Evolutionary conservation across 2,888 invertebrate species (phyloP), one percentile per base, ranked within the genome.

Genomic region (Acrocyrtus sp.): DNA sequence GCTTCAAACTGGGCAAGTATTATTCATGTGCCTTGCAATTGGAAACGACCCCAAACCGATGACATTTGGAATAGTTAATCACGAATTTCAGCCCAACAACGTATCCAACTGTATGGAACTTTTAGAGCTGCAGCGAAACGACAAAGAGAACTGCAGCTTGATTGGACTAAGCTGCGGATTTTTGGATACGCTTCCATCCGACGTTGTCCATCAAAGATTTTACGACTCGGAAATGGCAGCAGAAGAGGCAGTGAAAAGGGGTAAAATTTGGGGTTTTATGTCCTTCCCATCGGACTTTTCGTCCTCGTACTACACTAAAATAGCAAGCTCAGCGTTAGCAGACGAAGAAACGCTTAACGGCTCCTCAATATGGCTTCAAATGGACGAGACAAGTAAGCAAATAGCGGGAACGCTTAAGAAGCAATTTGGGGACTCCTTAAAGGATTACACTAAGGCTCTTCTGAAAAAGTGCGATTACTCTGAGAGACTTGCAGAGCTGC

Each of bases 361-460:
- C 1, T 76, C 76, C 0, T 41, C 27, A n/a, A 65, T 78, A 1
- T 41, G 47, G 2, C 53, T 76, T 5, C 56, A 73, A 27, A 34
- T 78, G 48, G 78, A 78, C 29, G 74, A 72, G 54, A 68, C 78
- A 8, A 75, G 72, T 68, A 75, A 68, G 22, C 77, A 74, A 58
- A 67, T 75, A 24, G 53, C 70, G 45, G 62, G 61, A 45, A 67
- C 67, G 0, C 27, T 74, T 17, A 74, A 76, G 21, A 66, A 65
- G 22, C 51, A 72, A 6, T 72, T 75, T 69, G 61, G 60, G 1
- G 77, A 75, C 24, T 67, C 57, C 2, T 73, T 72, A 24, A 61
- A 69, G 26, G 67, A 75, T 17, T 77, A 75, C 26, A 65, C 72
- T 3, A 75, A 57, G 17, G 53, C 41, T 4, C 22, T 77, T 3